A percentile compares a stretch with the other conserved stretches of the same genome.
Evolutionary conservation across 2,113 vertebrate species (phyloP).

Genomic region (Acanthisitta chloris): DNA sequence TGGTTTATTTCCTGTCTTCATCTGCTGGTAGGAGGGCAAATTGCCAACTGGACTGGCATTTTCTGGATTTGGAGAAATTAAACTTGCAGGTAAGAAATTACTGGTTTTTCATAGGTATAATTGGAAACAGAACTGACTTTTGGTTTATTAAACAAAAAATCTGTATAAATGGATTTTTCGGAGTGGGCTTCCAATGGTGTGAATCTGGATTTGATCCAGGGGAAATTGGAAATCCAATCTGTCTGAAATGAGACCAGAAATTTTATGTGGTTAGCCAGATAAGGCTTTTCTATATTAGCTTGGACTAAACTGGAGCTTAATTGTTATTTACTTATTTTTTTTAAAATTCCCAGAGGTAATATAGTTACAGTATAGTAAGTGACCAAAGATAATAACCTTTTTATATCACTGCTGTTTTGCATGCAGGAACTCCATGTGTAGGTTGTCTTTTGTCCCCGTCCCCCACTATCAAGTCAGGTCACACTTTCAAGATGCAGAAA

Average conservation of each 20-base stretch:
- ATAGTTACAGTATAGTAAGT: neutral
- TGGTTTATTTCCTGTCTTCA: conserved; percentile 67
- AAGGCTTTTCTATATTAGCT: neutral
- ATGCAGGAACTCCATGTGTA: rapidly evolving
- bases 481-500: neutral
- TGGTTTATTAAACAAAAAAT: neutral
- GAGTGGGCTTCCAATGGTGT: neutral
- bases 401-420: neutral
- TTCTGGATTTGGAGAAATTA: conserved; percentile 67
- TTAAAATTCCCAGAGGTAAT: neutral
- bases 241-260: neutral
- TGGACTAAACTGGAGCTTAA: neutral
- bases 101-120: conserved; percentile 28
- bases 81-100: conserved; percentile 60
- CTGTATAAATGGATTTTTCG: neutral
- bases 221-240: neutral
- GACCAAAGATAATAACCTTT: neutral
- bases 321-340: neutral
- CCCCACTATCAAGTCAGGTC: neutral
- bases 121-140: neutral
- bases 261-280: neutral
- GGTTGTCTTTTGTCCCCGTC: neutral
- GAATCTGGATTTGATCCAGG: neutral
- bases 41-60: conserved; percentile 60
- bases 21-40: conserved; percentile 65